Evolutionary conservation across 2,797 vertebrate species (phyloP), one percentile per base, ranked within the genome.

Genomic region (Lagorchestes hirsutus): DNA sequence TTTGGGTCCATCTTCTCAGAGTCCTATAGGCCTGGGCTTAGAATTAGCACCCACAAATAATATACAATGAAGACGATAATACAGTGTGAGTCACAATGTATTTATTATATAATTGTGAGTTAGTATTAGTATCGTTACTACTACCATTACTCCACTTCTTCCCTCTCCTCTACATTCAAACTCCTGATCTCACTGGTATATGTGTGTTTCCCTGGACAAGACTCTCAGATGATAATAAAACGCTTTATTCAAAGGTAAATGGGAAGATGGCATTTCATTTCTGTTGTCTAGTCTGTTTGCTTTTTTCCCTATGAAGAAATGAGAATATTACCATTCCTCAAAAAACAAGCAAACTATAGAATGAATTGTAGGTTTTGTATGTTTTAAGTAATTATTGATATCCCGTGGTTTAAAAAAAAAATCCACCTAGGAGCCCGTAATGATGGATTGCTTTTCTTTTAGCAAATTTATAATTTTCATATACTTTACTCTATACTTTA

Each of bases 381-480:
- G 27, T 92, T 95, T 95, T n/a, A 87, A 67, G 55, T 93, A 56
- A 95, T 96, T 95, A 95, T 92, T 95, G 94, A 96, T 93, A 96
- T n/a, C 16, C 22, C 22, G 13, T 90, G 95, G 91, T 94, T 96
- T 96, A 55, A 94, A 54, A 56, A 56, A 46, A 67, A 96, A 97
- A 91, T 22, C 40, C 94, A 92, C 54, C 55, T 62, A 58, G 34
- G 40, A 74, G 50, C 94, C 54, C 52, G 16, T 62, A 58, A 34
- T 95, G 95, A 96, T 96, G 55, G 92, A 96, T 96, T 93, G 40
- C 62, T 97, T 96, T 95, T 55, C 50, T 95, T 96, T 94, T 95
- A 97, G 90, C 87, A 97, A 96, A 96, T 94, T 96, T 97, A 59
- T 94, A 94, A 91, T 97, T 96, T 97, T 95, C 94, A 93, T 93